Evolutionary conservation across 2,888 invertebrate genomes (phyloP), one percentile per base, ranked within the genome.

Genomic region (Philaethria dido): DNA sequence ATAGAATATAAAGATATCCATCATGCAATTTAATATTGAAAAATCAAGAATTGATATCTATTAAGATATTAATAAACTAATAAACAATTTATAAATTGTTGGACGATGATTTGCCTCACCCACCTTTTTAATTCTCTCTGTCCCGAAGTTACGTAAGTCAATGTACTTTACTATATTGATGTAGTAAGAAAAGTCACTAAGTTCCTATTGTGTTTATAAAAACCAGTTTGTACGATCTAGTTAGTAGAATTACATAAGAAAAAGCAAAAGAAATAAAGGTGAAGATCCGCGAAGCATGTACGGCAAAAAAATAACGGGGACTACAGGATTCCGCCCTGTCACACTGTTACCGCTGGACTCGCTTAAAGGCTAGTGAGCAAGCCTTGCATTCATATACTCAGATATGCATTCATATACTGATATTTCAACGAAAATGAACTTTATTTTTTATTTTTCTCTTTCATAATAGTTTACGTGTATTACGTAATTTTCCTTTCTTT

Each of bases 291-390:
- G 75, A 79, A 68, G 75, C 76, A 81, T 81, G 77, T 73, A 76
- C 59, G 79, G 83, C 80, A 81, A 62, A 88, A 88, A 88, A 82
- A 85, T 80, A 85, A 88, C 88, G 85, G 87, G 86, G 77, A 80
- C 82, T 81, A 81, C 86, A 84, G 84, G 86, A 87, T 85, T 85
- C 86, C 83, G 77, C 66, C 74, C 76, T 75, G 77, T 72, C 69
- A 70, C 70, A 69, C 66, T 72, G 67, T 18, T 69, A 61, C 60
- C 64, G 25, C 25, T 16, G 42, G 44, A 64, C 47, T 67, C 57
- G 69, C 52, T 45, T 71, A 69, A 69, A 72, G 47, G 18, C 16
- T 54, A 44, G 3, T 29, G 33, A 33, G 50, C 25, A 8, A 48
- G n/a, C 52, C 52, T 18, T 29, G 29, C 11, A 9, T n/a, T n/a